These are phyloP conservation scores for Tetropium fuscum DNA, from an alignment of 2,888 invertebrate genomes.

Conservation along the genomic window DNA sequence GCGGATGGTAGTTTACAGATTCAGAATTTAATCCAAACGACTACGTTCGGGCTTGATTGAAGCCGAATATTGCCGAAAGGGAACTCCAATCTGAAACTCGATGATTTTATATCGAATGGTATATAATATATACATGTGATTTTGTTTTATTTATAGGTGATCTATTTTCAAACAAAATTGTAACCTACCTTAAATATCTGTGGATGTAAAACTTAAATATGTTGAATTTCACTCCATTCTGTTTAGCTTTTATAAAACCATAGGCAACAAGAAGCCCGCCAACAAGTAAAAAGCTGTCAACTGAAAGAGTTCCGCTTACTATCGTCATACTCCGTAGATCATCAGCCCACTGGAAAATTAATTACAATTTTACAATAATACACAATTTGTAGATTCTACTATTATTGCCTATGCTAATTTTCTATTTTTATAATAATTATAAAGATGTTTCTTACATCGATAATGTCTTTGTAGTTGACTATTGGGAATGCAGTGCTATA, in stretches of 20 bases:
- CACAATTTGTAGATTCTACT: background rate
- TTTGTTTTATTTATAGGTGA: too few relatives aligned
- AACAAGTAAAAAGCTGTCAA: constrained; percentile 45
- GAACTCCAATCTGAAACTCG: too few relatives aligned
- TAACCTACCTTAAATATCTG: constrained; percentile 38
- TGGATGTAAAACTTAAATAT: constrained; percentile 14
- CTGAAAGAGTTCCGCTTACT: constrained; percentile 33
- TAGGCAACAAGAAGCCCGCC: constrained; percentile 39
- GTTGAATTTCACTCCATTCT: constrained; percentile 37
- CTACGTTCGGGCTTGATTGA: too few relatives aligned
- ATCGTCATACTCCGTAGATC: constrained; percentile 30
- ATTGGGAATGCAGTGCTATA: constrained; percentile 12
- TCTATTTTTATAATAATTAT: background rate
- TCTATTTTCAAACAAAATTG: too few relatives aligned
- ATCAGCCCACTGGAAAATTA: constrained; percentile 27
- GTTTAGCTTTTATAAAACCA: constrained; percentile 38
- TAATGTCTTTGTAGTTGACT: constrained; percentile 22
- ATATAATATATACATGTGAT: too few relatives aligned
- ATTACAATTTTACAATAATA: background rate
- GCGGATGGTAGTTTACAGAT: too few relatives aligned
- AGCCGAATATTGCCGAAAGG: too few relatives aligned
- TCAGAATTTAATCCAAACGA: too few relatives aligned
- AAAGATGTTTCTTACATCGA: constrained; percentile 20
- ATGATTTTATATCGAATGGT: too few relatives aligned
- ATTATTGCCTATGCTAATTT: background rate